Evolutionary conservation across 2,797 vertebrate species (phyloP).

Genomic region (Centroberyx gerrardi): DNA sequence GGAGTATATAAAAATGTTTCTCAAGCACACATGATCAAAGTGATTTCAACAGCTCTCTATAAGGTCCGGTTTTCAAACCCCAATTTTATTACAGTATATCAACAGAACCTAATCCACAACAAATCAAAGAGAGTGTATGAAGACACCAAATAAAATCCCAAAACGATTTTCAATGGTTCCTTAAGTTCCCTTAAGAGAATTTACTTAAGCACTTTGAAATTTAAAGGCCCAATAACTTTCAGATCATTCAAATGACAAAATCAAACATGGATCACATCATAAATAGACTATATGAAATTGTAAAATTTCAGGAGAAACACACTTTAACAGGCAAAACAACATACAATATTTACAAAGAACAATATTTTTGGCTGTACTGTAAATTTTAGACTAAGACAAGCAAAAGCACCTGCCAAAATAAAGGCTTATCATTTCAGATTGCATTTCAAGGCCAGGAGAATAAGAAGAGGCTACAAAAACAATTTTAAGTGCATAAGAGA

Average conservation of each 20-base stretch:
- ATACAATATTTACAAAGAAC: neutral
- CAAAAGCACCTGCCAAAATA: conserved; percentile 15
- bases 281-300: neutral
- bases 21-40: conserved; percentile 3
- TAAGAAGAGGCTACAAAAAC: neutral
- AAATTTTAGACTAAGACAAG: neutral
- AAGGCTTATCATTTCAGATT: conserved; percentile 10
- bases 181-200: neutral
- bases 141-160: neutral
- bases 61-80: neutral
- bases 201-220: conserved; percentile 2
- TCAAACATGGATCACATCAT: conserved; percentile 23
- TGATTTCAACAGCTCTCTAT: neutral
- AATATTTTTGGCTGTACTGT: conserved; percentile 29
- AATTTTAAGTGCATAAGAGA: conserved; percentile 4
- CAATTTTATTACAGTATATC: neutral
- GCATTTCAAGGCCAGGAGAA: conserved; percentile 45
- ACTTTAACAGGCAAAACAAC: conserved; percentile 16
- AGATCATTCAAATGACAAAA: conserved; percentile 33
- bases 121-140: neutral
- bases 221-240: neutral
- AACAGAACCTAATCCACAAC: conserved; percentile 12
- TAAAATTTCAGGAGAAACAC: neutral
- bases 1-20: no score
- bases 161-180: neutral